Conservation (phyloP, 2,113 vertebrate species). For the Petrocephalus zakoni region DNA sequence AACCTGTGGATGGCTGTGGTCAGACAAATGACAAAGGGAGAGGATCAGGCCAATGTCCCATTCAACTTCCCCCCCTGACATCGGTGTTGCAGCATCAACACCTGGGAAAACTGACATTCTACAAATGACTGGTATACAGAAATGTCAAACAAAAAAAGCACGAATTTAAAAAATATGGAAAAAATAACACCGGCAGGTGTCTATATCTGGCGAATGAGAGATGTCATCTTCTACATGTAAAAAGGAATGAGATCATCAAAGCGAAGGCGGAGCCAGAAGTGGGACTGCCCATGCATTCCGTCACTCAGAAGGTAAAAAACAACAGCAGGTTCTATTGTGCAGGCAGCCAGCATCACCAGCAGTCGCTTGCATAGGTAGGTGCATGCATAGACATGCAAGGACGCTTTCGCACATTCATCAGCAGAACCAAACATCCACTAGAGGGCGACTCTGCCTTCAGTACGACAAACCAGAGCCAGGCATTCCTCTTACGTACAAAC, state of each 20-base stretch:
- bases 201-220: background rate
- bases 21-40: background rate
- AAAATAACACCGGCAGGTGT: background rate
- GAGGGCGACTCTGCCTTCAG: background rate
- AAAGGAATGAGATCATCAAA: conserved; percentile 37
- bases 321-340: background rate
- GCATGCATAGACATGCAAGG: conserved; percentile 75
- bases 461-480: background rate
- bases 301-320: conserved; percentile 54
- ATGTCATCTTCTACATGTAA: background rate
- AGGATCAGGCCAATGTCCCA: background rate
- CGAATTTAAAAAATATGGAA: background rate
- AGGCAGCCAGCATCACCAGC: conserved; percentile 28
- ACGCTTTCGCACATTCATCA: conserved; percentile 35
- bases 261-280: conserved; percentile 66
- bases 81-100: background rate
- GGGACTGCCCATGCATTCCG: conserved; percentile 50
- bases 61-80: background rate
- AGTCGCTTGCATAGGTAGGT: conserved; percentile 78
- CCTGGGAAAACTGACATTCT: background rate
- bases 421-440: background rate
- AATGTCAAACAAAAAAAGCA: background rate
- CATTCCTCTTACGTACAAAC: background rate
- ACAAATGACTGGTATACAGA: background rate
- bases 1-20: background rate